phyloP scores from a whole-genome alignment of 2,888 invertebrate species.

The Tachystola acroxantha region DNA sequence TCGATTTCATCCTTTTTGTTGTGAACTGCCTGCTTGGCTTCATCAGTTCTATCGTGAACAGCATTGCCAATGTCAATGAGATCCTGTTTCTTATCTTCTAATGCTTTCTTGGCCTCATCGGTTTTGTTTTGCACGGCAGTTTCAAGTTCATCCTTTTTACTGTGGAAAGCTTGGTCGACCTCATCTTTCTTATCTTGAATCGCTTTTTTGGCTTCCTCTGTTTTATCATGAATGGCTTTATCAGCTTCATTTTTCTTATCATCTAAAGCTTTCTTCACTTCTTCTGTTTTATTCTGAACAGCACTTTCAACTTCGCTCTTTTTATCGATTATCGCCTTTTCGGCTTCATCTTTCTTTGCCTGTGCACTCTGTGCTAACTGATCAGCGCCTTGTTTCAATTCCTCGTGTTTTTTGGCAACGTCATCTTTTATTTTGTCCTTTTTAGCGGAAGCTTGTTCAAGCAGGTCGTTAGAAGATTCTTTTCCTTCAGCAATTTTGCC shows the following conservation, averaged over 20 bases:
- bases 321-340: slow-evolving; percentile 19
- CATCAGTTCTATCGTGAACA: slow-evolving; percentile 19
- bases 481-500: slow-evolving; percentile 54
- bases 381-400: slow-evolving; percentile 34
- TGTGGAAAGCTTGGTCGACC: slow-evolving; percentile 26
- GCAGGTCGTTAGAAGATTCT: slow-evolving; percentile 47
- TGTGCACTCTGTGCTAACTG: slow-evolving; percentile 19
- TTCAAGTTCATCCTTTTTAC: slow-evolving; percentile 29
- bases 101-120: slow-evolving; percentile 20
- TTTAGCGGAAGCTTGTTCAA: slow-evolving; percentile 47
- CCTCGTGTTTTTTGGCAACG: slow-evolving; percentile 40
- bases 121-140: slow-evolving; percentile 20
- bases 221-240: slow-evolving; percentile 22
- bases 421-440: slow-evolving; percentile 49
- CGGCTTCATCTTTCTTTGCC: slow-evolving; percentile 15
- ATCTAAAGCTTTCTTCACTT: slow-evolving; percentile 18
- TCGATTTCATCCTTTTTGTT: slow-evolving; percentile 21
- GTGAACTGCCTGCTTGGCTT: slow-evolving; percentile 19
- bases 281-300: slow-evolving; percentile 24
- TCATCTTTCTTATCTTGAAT: slow-evolving; percentile 29
- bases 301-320: slow-evolving; percentile 18
- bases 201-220: slow-evolving; percentile 24
- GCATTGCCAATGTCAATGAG: slow-evolving; percentile 21
- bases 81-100: slow-evolving; percentile 17
- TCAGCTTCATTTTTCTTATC: slow-evolving; percentile 18